Evolutionary conservation across 2,797 vertebrate species (phyloP).

Genomic region (Pyrocephalus nanus): DNA sequence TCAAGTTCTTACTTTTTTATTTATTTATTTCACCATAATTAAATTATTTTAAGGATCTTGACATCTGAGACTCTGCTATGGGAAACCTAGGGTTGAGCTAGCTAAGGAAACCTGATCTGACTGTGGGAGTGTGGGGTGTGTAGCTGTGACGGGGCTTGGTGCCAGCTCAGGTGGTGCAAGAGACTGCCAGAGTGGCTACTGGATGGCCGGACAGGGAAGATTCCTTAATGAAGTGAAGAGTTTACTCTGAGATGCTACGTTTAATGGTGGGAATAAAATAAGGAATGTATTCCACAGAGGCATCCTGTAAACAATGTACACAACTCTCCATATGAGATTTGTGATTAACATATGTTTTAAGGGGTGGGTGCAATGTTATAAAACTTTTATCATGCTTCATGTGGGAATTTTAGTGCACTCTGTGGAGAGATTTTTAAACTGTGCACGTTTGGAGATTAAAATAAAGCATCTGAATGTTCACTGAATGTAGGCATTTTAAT

Average conservation of each 20-base stretch:
- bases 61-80: not conserved
- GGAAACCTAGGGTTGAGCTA: not conserved
- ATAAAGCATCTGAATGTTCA: not conserved
- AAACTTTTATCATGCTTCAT: not conserved
- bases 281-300: not conserved
- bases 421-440: not conserved
- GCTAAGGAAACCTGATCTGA: not conserved
- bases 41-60: not conserved
- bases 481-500: not conserved
- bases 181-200: not conserved
- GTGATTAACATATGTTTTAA: not conserved
- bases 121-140: no score
- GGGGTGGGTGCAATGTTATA: not conserved
- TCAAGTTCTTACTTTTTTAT: not conserved
- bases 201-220: not conserved
- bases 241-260: not conserved
- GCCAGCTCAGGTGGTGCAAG: not conserved
- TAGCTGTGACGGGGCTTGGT: not conserved
- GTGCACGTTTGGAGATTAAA: not conserved
- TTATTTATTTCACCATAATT: not conserved
- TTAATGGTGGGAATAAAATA: not conserved
- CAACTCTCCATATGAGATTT: not conserved
- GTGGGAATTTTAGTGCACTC: not conserved
- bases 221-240: not conserved
- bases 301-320: not conserved